Base-by-base conservation (phyloP, 2,113 vertebrate genomes). In the Thymallus thymallus region DNA sequence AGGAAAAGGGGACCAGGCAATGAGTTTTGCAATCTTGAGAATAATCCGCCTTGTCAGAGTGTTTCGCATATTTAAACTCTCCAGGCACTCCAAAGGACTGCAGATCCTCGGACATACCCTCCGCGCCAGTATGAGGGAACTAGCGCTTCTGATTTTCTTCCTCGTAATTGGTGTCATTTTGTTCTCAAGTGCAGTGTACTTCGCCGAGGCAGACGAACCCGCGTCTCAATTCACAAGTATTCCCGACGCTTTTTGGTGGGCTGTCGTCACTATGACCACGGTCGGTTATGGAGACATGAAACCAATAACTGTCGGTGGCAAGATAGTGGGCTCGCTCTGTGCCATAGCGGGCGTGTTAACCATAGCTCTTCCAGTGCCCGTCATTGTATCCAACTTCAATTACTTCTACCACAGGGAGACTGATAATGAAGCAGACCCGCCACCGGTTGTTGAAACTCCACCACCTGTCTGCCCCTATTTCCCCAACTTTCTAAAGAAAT, bases 321-420 rank as follows among this genome's bases (percentile, higher is more conserved):
- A 99, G 89, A 99, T 99, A 55, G 98, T 99, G 29, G 98, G 98
- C 85, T 99, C 98, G 62, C 90, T 99, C 70, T 99, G 98, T 92
- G 97, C 98, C 85, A 99, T 99, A 69, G 98, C 98, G 0, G 98
- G 98, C 74, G 98, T 99, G 82, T 88, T 99, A 82, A 99, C 98
- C 90, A 99, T 99, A 86, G 98, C 98, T 86, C 94, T 99, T 73
- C 98, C 97, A 68, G 98, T 99, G 86, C 98, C 98, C 68, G 98
- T 99, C 87, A 99, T 99, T 82, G 98, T 99, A 83, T 99, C 98
- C 89, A 99, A 99, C 94, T 99, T 99, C 90, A 99, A 99, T 91
- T 99, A 99, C 92, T 99, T 99, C 88, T 99, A 99, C 89, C 98
- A 99, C 87, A 88, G 98, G 90, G 97, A 99, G 89, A 98, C 97